Conservation (phyloP, 2,888 invertebrate species). For the Bembecia ichneumoniformis region DNA sequence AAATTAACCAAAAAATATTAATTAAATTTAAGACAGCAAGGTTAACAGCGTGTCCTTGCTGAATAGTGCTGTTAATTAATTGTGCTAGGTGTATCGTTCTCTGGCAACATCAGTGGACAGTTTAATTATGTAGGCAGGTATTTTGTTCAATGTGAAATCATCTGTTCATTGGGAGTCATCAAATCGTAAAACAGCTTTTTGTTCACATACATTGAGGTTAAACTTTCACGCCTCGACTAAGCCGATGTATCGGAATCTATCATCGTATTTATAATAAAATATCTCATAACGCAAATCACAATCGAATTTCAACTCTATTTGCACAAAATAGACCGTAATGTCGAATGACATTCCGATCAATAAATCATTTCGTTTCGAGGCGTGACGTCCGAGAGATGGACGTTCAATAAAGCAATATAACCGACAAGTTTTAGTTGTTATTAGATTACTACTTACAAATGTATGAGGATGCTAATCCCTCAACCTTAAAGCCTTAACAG, state of each 20-base stretch:
- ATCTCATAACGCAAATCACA: slow-evolving; percentile 15
- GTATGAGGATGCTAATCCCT: slow-evolving; percentile 43
- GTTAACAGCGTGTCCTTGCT: no score
- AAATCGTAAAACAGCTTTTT: background rate
- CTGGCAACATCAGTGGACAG: no score
- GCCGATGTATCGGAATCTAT: slow-evolving; percentile 30
- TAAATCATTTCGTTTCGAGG: slow-evolving; percentile 50
- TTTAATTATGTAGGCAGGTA: no score
- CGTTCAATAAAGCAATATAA: slow-evolving; percentile 30
- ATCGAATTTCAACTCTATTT: slow-evolving; percentile 25
- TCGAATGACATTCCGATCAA: slow-evolving; percentile 27
- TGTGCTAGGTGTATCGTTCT: no score
- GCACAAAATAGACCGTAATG: slow-evolving; percentile 23
- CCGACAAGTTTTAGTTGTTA: slow-evolving; percentile 39
- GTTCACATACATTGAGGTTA: slow-evolving; percentile 1
- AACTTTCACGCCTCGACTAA: slow-evolving; percentile 39
- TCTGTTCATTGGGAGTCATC: no score
- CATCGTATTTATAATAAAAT: slow-evolving; percentile 28
- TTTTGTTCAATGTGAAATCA: no score
- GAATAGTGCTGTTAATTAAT: no score
- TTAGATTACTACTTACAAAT: slow-evolving; percentile 39
- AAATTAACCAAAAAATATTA: no score
- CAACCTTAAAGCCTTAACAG: slow-evolving; percentile 27
- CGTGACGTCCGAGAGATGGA: slow-evolving; percentile 50
- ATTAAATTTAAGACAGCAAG: no score